Conservation (phyloP, 1,140 invertebrate genomes). For the Drosophila lowei region DNA sequence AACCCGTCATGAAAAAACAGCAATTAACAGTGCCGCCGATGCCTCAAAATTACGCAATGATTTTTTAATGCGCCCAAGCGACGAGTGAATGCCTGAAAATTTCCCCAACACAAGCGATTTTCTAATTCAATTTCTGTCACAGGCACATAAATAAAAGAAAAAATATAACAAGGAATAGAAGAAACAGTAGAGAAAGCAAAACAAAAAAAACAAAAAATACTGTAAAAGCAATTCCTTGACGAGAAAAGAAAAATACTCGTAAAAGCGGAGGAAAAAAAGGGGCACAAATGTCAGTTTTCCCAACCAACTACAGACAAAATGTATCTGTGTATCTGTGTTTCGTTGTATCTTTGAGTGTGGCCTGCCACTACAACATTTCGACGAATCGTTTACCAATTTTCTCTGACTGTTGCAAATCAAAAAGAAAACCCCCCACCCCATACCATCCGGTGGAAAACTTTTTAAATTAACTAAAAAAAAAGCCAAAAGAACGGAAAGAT, state of each 20-base stretch:
- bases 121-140: conserved; percentile 79
- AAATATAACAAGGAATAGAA: conserved; percentile 37
- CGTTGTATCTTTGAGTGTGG: conserved; percentile 10
- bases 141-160: conserved; percentile 76
- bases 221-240: conserved; percentile 77
- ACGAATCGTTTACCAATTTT: conserved; percentile 80
- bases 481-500: conserved; percentile 26
- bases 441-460: conserved; percentile 49
- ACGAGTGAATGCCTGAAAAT: background rate
- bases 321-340: conserved; percentile 12
- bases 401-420: conserved; percentile 78
- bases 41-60: no score
- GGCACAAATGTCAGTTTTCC: conserved; percentile 78
- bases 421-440: conserved; percentile 46
- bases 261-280: conserved; percentile 40
- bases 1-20: no score
- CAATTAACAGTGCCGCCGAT: no score
- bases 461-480: conserved; percentile 80
- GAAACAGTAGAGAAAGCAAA: conserved; percentile 53
- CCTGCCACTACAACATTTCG: conserved; percentile 45
- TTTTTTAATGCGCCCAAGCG: no score
- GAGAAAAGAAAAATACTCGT: conserved; percentile 31
- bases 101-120: conserved; percentile 53
- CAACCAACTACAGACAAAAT: conserved; percentile 51
- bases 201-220: conserved; percentile 49